Percentiles rank a stretch among this genome's conserved stretches.
These are phyloP conservation scores for Ictidomys tridecemlineatus DNA, from an alignment of 2,113 vertebrate species.

Conservation along the genomic window DNA sequence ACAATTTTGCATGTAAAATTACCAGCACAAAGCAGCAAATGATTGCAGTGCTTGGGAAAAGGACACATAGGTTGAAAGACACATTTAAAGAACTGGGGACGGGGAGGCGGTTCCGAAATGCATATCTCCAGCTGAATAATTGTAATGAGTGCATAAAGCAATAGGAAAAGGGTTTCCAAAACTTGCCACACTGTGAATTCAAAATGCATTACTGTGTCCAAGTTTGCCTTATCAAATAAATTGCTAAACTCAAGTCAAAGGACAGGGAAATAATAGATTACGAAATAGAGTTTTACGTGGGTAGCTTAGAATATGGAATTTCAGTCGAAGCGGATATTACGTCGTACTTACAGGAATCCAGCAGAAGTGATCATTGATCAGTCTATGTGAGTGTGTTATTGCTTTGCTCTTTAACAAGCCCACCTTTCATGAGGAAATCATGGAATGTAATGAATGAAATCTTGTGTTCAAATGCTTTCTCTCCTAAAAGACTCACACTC, in stretches of 20 bases:
- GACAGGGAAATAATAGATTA: not conserved
- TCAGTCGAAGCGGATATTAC: not conserved
- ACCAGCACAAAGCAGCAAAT: not conserved
- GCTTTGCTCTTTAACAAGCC: not conserved
- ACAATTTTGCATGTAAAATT: constrained; percentile 23
- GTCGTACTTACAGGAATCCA: not conserved
- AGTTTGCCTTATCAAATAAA: not conserved
- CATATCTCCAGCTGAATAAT: not conserved
- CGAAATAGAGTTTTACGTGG: not conserved
- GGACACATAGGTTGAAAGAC: not conserved
- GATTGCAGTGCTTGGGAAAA: not conserved
- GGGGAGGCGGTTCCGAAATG: not conserved
- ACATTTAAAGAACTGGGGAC: not conserved
- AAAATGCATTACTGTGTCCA: not conserved
- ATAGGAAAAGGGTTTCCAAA: not conserved
- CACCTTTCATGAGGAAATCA: not conserved
- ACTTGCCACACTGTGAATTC: not conserved
- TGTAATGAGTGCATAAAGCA: not conserved
- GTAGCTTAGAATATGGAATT: not conserved
- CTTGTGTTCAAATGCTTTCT: not conserved
- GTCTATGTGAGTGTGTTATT: not conserved
- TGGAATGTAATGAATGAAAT: not conserved
- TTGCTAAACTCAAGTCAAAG: not conserved
- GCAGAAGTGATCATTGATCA: not conserved
- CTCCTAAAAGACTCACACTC: rapidly evolving